Base-by-base conservation (phyloP, 2,113 vertebrate species). In the Ia io region DNA sequence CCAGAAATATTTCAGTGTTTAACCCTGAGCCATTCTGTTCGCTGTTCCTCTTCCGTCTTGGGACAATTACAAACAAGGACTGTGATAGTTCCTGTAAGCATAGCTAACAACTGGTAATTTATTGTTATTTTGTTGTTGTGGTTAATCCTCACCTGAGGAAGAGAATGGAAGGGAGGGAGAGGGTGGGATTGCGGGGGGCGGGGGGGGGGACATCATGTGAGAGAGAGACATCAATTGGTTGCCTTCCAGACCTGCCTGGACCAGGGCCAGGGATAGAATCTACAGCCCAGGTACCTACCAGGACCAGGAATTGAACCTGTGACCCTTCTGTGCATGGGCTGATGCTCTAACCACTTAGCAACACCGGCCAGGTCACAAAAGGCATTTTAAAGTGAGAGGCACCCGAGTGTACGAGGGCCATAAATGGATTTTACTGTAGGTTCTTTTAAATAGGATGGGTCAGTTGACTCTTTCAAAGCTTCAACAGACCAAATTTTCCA, bases 401-500 rank as follows among this genome's bases (percentile, higher is more conserved):
- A 18, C 3, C 18, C 5, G 4, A 83, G 16, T 70, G 51, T 49
- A 18, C 5, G 76, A 77, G 37, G 13, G 10, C 4, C 20, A 0
- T 61, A 49, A 56, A 87, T 83, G 82, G 17, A 71, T 65, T 89
- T 91, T 65, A 59, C 11, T 63, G 73, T 59, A 76, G 40, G n/a
- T 56, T 49, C 5, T 90, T 70, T 86, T 42, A 76, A 88, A 90
- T 28, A 96, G 51, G 13, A 42, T 47, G 6, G 6, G 11, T 63
- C 63, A 71, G 18, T 56, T 90, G 63, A n/a, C 51, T 94, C 47
- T 30, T 74, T 78, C 18, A 84, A 53, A 20, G 23, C 61, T 63
- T 23, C 16, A 80, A 79, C 20, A 53, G 37, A 74, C 25, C n/a
- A 84, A 88, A 93, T 51, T 89, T 78, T 95, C 95, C 88, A 89